Evolutionary conservation across 2,888 invertebrate species (phyloP).

Genomic region (Eumacrocentrus americanus): DNA sequence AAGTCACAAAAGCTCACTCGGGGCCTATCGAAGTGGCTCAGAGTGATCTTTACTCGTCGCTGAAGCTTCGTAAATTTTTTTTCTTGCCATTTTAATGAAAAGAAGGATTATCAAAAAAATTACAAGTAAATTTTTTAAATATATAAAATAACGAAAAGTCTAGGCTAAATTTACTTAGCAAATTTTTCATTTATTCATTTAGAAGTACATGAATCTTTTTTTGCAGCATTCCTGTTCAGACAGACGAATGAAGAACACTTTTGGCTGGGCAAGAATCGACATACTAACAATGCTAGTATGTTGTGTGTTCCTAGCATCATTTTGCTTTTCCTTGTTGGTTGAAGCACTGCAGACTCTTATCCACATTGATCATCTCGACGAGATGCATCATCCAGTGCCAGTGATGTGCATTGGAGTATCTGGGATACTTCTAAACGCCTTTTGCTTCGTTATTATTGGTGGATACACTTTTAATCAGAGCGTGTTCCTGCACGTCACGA

Average conservation of each 20-base stretch:
- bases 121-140: too few species aligned
- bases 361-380: conserved; percentile 75
- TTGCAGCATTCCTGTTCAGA: conserved; percentile 66
- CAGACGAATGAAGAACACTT: conserved; percentile 79
- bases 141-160: too few species aligned
- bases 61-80: background rate
- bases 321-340: conserved; percentile 80
- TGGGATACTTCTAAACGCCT: conserved; percentile 76
- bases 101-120: too few species aligned
- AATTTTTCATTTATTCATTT: too few species aligned
- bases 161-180: too few species aligned
- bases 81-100: conserved; percentile 6
- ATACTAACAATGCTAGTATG: conserved; percentile 83
- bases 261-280: conserved; percentile 91
- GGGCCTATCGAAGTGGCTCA: background rate
- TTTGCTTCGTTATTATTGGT: conserved; percentile 82
- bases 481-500: conserved; percentile 71
- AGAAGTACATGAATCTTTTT: too few species aligned
- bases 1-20: background rate
- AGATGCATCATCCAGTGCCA: conserved; percentile 76
- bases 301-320: conserved; percentile 81
- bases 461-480: conserved; percentile 79
- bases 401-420: conserved; percentile 75
- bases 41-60: background rate
- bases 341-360: conserved; percentile 82